A percentile compares a stretch with the other conserved stretches of the same genome.
Conservation (phyloP, 2,888 invertebrate genomes). For the Tenthredo amoena region DNA sequence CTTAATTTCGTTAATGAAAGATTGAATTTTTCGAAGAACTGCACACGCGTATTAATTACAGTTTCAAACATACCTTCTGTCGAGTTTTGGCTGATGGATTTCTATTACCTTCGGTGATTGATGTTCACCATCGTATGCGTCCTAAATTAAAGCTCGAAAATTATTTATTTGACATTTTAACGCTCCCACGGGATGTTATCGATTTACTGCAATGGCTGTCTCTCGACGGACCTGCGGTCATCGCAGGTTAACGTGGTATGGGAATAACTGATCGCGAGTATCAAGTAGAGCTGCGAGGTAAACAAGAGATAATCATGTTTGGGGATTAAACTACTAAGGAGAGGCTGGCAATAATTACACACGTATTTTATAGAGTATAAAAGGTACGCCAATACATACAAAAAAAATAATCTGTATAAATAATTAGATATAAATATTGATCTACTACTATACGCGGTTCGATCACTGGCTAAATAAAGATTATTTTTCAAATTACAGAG, state of each 20-base stretch:
- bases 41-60: not conserved
- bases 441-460: not conserved
- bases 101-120: not conserved
- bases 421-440: not conserved
- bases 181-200: not conserved
- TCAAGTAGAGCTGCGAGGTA: not conserved
- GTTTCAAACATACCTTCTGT: not conserved
- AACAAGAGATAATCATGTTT: conserved; percentile 2
- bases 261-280: not conserved
- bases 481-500: not conserved
- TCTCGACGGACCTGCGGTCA: not conserved
- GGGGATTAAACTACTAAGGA: not conserved
- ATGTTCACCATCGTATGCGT: not conserved
- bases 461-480: not conserved
- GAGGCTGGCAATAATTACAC: not conserved
- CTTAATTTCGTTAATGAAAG: not conserved
- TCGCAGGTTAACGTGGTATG: not conserved
- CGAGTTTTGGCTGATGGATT: not conserved
- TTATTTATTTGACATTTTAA: conserved; percentile 6
- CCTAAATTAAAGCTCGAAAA: not conserved
- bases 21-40: not conserved
- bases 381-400: no score
- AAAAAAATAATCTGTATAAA: no score
- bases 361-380: not conserved
- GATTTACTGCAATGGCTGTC: not conserved